Base-by-base conservation (phyloP, 2,113 vertebrate species). In the Oophaga pumilio region DNA sequence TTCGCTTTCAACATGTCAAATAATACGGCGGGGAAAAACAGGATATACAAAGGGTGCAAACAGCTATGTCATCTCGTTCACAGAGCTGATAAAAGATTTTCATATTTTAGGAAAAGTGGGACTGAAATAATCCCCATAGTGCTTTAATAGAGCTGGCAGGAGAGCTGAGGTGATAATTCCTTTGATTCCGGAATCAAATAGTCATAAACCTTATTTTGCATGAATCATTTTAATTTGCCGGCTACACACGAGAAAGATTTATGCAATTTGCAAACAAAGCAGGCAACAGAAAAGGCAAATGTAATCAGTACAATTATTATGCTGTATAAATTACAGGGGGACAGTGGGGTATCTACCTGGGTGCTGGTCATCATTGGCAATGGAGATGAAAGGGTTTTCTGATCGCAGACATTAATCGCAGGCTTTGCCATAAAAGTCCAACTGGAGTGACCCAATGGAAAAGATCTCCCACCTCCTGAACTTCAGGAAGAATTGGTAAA, bases 31-130 rank as follows among this genome's bases (percentile, higher is more conserved):
- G 1, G 56, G 69, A 56, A 52, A 87, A 62, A 85, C 79, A 83
- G 33, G 71, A 83, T 76, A 79, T 57, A 88, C 69, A 88, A 83
- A 88, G 80, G 86, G 86, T 88, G 86, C 86, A 88, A 88, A 88
- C 79, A 76, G 49, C 71, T 18, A 83, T 83, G 69, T 82, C 86
- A 83, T 49, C 76, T 76, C 56, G 43, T 28, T 82, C 86, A 76
- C 57, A 33, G 49, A 88, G 52, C 71, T 77, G 57, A 83, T 71
- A 76, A 52, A 50, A 76, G 69, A 82, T 76, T 82, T 76, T 87
- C 56, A 83, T 83, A 74, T 88, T 87, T 88, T 76, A 76, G 71
- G 43, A 83, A 88, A 88, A 88, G 80, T n/a, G 71, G 59, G 69
- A 83, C 49, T 83, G 17, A 68, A 76, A 88, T 73, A 76, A 82